phyloP scores from a whole-genome alignment of 2,797 vertebrate genomes.

The Gastrophryne carolinensis region DNA sequence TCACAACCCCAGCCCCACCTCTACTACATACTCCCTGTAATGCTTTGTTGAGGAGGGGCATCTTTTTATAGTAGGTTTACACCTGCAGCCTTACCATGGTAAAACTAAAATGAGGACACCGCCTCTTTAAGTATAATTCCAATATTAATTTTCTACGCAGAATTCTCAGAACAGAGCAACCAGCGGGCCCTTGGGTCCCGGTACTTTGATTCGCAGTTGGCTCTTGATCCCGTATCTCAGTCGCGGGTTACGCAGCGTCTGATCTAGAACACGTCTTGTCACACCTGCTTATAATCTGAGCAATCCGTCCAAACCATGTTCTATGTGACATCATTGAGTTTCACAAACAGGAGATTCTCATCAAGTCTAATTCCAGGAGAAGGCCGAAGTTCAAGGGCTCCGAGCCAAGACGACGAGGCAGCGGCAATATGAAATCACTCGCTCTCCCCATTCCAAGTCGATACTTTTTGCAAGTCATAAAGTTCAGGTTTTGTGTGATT shows the following conservation, averaged over 20 bases:
- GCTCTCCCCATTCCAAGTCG: constrained; percentile 33
- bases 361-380: constrained; percentile 67
- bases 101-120: too few species aligned
- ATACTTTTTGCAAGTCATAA: constrained; percentile 51
- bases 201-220: too few species aligned
- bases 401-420: constrained; percentile 10
- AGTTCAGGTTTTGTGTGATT: constrained; percentile 53
- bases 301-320: constrained; percentile 72
- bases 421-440: constrained; percentile 47
- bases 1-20: too few species aligned
- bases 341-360: constrained; percentile 73
- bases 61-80: too few species aligned
- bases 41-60: too few species aligned
- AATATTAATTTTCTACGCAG: too few species aligned
- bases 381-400: constrained; percentile 61
- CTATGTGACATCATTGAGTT: constrained; percentile 73
- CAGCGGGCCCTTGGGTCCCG: background rate
- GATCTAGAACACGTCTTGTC: constrained; percentile 63
- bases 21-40: too few species aligned
- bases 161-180: background rate
- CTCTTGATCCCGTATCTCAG: too few species aligned
- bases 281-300: constrained; percentile 77
- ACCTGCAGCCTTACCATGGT: too few species aligned
- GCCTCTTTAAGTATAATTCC: too few species aligned
- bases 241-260: constrained; percentile 60